phyloP scores from a whole-genome alignment of 2,888 invertebrate genomes.

The Mimumesa dahlbomi region DNA sequence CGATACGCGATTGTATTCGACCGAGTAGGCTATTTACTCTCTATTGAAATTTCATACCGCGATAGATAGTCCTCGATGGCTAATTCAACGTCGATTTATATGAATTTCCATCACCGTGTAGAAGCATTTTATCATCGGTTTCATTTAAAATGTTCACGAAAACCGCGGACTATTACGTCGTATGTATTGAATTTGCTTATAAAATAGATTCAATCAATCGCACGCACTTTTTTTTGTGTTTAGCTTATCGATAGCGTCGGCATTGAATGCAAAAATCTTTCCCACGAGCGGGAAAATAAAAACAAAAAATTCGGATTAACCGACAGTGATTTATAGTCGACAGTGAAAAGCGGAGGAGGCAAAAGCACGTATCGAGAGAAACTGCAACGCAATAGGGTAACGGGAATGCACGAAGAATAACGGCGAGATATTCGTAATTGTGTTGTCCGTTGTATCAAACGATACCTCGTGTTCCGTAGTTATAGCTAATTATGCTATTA shows the following conservation, averaged over 20 bases:
- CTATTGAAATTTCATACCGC: neutral
- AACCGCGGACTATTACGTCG: too few species aligned
- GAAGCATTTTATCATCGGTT: too few species aligned
- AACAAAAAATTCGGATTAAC: neutral
- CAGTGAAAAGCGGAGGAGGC: neutral
- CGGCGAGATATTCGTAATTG: neutral
- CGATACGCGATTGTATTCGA: neutral
- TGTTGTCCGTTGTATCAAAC: neutral
- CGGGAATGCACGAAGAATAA: neutral
- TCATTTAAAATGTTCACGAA: too few species aligned
- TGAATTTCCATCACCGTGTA: too few species aligned
- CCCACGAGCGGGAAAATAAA: too few species aligned
- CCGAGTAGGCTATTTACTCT: neutral
- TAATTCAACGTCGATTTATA: too few species aligned
- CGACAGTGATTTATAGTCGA: constrained; percentile 15
- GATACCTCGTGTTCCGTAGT: neutral
- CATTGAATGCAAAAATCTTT: constrained; percentile 6
- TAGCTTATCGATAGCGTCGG: neutral
- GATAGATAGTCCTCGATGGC: too few species aligned
- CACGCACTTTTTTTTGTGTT: neutral
- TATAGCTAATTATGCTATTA: constrained; percentile 35
- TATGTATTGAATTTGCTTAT: too few species aligned
- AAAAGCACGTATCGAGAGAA: neutral
- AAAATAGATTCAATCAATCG: neutral
- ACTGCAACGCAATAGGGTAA: neutral